Percentiles rank a stretch among this genome's conserved stretches.
phyloP scores from a whole-genome alignment of 2,888 invertebrate genomes.

The Drosophila quasianomalipes region DNA sequence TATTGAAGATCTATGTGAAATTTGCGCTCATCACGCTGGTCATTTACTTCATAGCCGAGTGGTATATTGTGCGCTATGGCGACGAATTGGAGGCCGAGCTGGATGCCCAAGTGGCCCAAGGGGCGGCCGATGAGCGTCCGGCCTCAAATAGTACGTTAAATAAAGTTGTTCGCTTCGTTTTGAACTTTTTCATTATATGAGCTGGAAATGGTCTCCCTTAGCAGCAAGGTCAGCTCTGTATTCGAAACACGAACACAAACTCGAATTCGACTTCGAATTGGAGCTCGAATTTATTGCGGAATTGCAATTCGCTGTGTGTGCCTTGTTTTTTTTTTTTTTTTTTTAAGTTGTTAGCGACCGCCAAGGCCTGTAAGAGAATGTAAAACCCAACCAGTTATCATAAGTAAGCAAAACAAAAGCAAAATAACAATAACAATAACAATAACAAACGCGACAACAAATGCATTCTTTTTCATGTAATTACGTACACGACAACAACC shows the following conservation, averaged over 20 bases:
- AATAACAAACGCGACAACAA: slow-evolving; percentile 38
- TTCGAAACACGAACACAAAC: slow-evolving; percentile 1
- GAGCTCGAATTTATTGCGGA: slow-evolving; percentile 54
- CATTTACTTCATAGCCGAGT: slow-evolving; percentile 80
- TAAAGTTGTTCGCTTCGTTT: slow-evolving; percentile 66
- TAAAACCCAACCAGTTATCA: slow-evolving; percentile 50
- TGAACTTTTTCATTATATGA: slow-evolving; percentile 72
- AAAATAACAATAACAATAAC: slow-evolving; percentile 4
- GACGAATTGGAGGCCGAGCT: slow-evolving; percentile 72
- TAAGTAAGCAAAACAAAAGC: slow-evolving; percentile 11
- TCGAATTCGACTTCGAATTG: slow-evolving; percentile 10
- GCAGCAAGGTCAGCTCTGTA: slow-evolving; percentile 31
- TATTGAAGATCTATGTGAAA: slow-evolving; percentile 83
- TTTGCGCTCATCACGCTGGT: slow-evolving; percentile 79
- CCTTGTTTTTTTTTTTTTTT: not conserved
- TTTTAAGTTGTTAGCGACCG: slow-evolving; percentile 22
- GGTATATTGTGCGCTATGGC: slow-evolving; percentile 81
- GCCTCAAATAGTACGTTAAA: slow-evolving; percentile 68
- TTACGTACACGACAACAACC: slow-evolving; percentile 36
- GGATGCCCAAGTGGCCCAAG: slow-evolving; percentile 58
- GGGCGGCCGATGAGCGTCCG: slow-evolving; percentile 41
- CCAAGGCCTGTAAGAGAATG: slow-evolving; percentile 76
- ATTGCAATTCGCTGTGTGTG: slow-evolving; percentile 61
- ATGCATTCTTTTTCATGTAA: slow-evolving; percentile 53
- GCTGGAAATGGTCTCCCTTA: slow-evolving; percentile 3